Evolutionary conservation across 2,797 vertebrate species (phyloP).

Genomic region (Pelodytes ibericus): DNA sequence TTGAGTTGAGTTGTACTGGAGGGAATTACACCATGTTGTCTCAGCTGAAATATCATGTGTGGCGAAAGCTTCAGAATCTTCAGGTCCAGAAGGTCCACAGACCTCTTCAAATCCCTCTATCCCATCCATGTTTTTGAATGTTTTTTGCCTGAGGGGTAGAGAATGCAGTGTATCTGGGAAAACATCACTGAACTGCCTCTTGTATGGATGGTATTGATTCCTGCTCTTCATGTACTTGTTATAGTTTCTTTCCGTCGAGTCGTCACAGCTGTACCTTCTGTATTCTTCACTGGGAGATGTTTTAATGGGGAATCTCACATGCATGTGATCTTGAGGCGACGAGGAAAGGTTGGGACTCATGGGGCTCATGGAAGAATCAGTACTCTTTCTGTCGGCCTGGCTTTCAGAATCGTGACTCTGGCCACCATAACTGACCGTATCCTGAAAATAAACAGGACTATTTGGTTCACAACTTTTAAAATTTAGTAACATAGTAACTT

Average conservation of each 20-base stretch:
- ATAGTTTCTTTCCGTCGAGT: slow-evolving; percentile 60
- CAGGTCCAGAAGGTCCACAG: slow-evolving; percentile 33
- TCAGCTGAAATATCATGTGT: slow-evolving; percentile 62
- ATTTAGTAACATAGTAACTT: too few species aligned
- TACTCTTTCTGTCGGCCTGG: slow-evolving; percentile 65
- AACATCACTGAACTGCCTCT: slow-evolving; percentile 77
- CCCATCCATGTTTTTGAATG: slow-evolving; percentile 65
- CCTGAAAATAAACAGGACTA: slow-evolving; percentile 57
- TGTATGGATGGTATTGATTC: slow-evolving; percentile 84
- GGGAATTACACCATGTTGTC: slow-evolving; percentile 67
- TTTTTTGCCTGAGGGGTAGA: slow-evolving; percentile 64
- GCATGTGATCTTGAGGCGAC: slow-evolving; percentile 67
- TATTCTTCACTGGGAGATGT: slow-evolving; percentile 67
- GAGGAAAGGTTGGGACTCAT: slow-evolving; percentile 72
- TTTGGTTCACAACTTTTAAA: too few species aligned
- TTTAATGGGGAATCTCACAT: slow-evolving; percentile 65
- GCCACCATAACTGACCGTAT: slow-evolving; percentile 68
- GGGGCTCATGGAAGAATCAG: slow-evolving; percentile 73
- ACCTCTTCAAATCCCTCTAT: slow-evolving; percentile 68
- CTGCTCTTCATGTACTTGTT: slow-evolving; percentile 68
- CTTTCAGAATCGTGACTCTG: slow-evolving; percentile 65
- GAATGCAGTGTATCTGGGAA: slow-evolving; percentile 67
- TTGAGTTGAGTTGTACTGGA: slow-evolving; percentile 65
- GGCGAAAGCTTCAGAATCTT: slow-evolving; percentile 67
- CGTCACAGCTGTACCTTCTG: slow-evolving; percentile 78